Evolutionary conservation across 2,888 invertebrate genomes (phyloP).

Genomic region (Lordiphosa andalusiaca): DNA sequence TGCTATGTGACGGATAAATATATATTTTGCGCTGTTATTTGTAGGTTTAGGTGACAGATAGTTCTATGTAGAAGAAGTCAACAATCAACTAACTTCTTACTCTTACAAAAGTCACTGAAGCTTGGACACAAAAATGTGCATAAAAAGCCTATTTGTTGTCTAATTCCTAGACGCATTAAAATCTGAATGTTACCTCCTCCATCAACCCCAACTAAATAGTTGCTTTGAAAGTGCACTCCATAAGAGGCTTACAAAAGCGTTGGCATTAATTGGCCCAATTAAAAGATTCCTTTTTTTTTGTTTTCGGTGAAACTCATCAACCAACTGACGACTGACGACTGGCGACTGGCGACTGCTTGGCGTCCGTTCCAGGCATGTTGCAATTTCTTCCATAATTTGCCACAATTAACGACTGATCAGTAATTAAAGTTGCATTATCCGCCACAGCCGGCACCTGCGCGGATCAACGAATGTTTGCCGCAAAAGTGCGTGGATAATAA

Average conservation of each 20-base stretch:
- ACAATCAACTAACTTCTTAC: too few relatives aligned
- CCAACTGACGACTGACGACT: constrained; percentile 13
- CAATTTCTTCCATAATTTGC: constrained; percentile 66
- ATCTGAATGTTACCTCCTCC: too few relatives aligned
- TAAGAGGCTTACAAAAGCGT: constrained; percentile 55
- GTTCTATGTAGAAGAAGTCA: too few relatives aligned
- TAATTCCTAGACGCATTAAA: too few relatives aligned
- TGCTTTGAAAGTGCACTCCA: constrained; percentile 10
- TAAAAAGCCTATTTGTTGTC: too few relatives aligned
- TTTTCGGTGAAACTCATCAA: neutral
- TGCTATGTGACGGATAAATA: too few relatives aligned
- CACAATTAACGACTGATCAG: constrained; percentile 71
- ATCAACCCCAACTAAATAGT: too few relatives aligned
- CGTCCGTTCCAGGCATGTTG: constrained; percentile 32
- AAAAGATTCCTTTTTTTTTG: constrained; percentile 43
- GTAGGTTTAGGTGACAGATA: too few relatives aligned
- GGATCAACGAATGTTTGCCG: constrained; percentile 55
- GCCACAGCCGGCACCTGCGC: constrained; percentile 55
- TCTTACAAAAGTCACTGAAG: too few relatives aligned
- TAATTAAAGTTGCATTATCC: constrained; percentile 70
- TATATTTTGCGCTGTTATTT: too few relatives aligned
- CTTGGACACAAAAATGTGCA: too few relatives aligned
- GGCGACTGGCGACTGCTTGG: constrained; percentile 21
- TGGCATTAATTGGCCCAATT: constrained; percentile 62
- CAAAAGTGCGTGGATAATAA: constrained; percentile 63